A percentile compares a stretch with the other conserved stretches of the same genome.
phyloP scores from a whole-genome alignment of 2,113 vertebrate genomes.

The Dasyprocta punctata region DNA sequence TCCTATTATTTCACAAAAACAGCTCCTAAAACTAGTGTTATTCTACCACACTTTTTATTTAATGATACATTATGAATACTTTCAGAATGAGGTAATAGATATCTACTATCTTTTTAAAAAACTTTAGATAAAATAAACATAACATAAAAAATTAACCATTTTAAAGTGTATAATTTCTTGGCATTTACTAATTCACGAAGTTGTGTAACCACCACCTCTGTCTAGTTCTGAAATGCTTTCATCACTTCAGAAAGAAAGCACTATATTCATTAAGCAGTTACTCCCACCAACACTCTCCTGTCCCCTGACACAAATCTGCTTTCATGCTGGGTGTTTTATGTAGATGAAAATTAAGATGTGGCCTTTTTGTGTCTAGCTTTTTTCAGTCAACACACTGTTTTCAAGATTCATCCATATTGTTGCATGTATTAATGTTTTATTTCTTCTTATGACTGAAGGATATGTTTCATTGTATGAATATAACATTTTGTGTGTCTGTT shows the following conservation, averaged over 20 bases:
- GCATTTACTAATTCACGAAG: not conserved
- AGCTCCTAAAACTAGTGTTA: not conserved
- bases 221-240: not conserved
- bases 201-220: not conserved
- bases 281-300: not conserved
- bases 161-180: not conserved
- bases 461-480: not conserved
- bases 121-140: not conserved
- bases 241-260: not conserved
- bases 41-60: conserved; percentile 10
- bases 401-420: not conserved
- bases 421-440: not conserved
- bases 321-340: not conserved
- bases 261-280: not conserved
- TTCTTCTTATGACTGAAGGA: not conserved
- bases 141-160: conserved; percentile 22
- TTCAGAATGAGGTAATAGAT: not conserved
- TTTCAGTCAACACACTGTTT: not conserved
- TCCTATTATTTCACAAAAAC: conserved; percentile 14
- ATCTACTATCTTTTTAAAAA: not conserved
- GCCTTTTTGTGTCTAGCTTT: not conserved
- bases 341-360: not conserved
- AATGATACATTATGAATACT: not conserved
- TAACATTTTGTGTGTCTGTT: not conserved
- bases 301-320: not conserved